phyloP scores from a whole-genome alignment of 2,888 invertebrate genomes.

The Drosophila parthenogenetica region DNA sequence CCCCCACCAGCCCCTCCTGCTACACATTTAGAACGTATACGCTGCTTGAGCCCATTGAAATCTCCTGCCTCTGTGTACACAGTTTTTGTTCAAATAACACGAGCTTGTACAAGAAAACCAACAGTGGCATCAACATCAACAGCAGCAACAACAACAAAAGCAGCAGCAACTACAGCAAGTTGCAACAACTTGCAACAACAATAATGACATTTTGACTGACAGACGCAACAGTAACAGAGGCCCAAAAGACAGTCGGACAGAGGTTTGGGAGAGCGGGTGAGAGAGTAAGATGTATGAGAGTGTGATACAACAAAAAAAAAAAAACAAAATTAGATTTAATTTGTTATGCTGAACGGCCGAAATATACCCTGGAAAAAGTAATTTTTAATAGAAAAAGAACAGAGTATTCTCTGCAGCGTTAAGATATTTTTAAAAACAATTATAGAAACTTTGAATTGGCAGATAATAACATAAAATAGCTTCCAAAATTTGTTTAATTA shows the following conservation, averaged over 20 bases:
- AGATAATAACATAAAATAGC: no score
- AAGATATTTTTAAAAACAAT: no score
- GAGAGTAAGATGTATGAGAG: conserved; percentile 12
- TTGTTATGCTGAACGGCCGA: neutral
- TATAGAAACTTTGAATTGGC: no score
- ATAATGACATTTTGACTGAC: conserved; percentile 71
- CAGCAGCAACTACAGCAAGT: conserved; percentile 34
- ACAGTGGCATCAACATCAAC: conserved; percentile 58
- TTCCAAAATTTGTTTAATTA: no score
- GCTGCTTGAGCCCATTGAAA: conserved; percentile 52
- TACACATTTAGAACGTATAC: conserved; percentile 18
- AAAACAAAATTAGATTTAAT: neutral
- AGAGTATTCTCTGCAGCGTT: no score
- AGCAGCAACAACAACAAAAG: conserved; percentile 38
- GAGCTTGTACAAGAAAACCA: conserved; percentile 75
- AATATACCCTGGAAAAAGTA: no score
- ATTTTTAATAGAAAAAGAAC: no score
- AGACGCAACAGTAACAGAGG: conserved; percentile 65
- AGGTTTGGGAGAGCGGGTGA: conserved; percentile 34
- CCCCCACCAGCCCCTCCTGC: neutral
- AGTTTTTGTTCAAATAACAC: conserved; percentile 79
- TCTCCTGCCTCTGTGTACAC: conserved; percentile 30
- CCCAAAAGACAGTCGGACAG: conserved; percentile 65
- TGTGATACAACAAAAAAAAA: conserved; percentile 20
- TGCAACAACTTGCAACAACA: conserved; percentile 56